Evolutionary conservation across 1,140 invertebrate genomes (phyloP).

Genomic region (Gryllus bimaculatus): DNA sequence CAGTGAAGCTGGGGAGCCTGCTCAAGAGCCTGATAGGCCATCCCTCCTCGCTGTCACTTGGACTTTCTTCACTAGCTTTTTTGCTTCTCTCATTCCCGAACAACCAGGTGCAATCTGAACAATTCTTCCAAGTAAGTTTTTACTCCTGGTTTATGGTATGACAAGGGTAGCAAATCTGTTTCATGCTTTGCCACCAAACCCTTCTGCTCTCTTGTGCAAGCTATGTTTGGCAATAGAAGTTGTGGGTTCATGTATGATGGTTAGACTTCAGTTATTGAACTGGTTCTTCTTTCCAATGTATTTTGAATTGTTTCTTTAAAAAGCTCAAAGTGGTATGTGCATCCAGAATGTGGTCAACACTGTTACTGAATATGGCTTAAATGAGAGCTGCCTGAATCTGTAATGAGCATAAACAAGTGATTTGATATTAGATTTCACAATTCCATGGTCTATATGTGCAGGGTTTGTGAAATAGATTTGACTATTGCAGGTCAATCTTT

Average conservation of each 20-base stretch:
- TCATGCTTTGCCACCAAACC: not conserved
- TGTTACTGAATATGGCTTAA: not conserved
- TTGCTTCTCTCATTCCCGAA: slow-evolving; percentile 66
- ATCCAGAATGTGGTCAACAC: not conserved
- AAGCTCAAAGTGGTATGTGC: not conserved
- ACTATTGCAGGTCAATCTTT: not conserved
- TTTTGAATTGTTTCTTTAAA: not conserved
- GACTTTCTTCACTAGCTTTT: slow-evolving; percentile 66
- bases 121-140: not conserved
- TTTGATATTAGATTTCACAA: not conserved
- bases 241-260: not conserved
- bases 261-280: not conserved
- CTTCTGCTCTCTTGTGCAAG: not conserved
- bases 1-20: slow-evolving; percentile 26
- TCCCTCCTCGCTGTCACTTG: slow-evolving; percentile 55
- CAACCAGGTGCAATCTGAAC: slow-evolving; percentile 47
- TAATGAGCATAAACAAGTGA: not conserved
- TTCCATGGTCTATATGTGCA: not conserved
- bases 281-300: not conserved
- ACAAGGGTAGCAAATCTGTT: not conserved
- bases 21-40: slow-evolving; percentile 41
- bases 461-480: not conserved
- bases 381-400: not conserved
- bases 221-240: not conserved
- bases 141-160: not conserved